Evolutionary conservation across 2,888 invertebrate species (phyloP).

Genomic region (Litoditis marina): DNA sequence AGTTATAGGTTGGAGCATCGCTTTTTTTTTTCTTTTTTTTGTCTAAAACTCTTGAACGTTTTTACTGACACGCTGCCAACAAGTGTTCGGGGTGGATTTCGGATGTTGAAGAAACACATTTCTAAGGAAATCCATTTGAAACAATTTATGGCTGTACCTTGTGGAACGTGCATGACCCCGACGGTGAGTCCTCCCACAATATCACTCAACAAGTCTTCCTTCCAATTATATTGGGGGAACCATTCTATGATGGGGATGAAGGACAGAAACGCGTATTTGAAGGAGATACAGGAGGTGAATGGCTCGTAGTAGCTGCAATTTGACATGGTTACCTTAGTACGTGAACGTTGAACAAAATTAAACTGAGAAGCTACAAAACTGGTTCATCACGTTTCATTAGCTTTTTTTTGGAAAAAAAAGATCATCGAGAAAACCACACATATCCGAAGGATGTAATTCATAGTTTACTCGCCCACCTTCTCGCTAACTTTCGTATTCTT

Average conservation of each 20-base stretch:
- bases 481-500: constrained; percentile 16
- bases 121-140: too few relatives aligned
- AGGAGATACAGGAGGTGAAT: constrained; percentile 27
- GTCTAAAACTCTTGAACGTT: too few relatives aligned
- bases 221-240: constrained; percentile 60
- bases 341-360: too few relatives aligned
- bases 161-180: constrained; percentile 84
- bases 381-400: not conserved
- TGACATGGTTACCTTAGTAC: too few relatives aligned
- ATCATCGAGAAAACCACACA: not conserved
- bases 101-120: too few relatives aligned
- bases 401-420: not conserved
- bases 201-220: constrained; percentile 71
- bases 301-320: constrained; percentile 38
- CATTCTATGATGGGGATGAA: constrained; percentile 60
- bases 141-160: too few relatives aligned
- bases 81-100: too few relatives aligned
- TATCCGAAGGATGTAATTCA: too few relatives aligned
- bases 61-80: too few relatives aligned
- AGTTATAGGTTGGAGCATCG: too few relatives aligned
- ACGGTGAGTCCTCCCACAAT: constrained; percentile 81
- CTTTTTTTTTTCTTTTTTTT: too few relatives aligned
- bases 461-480: constrained; percentile 10
- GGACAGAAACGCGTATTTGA: constrained; percentile 27
- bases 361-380: too few relatives aligned